Percentiles rank a stretch among this genome's conserved stretches.
phyloP scores from a whole-genome alignment of 2,113 vertebrate genomes.

The Microcebus griseorufus region DNA sequence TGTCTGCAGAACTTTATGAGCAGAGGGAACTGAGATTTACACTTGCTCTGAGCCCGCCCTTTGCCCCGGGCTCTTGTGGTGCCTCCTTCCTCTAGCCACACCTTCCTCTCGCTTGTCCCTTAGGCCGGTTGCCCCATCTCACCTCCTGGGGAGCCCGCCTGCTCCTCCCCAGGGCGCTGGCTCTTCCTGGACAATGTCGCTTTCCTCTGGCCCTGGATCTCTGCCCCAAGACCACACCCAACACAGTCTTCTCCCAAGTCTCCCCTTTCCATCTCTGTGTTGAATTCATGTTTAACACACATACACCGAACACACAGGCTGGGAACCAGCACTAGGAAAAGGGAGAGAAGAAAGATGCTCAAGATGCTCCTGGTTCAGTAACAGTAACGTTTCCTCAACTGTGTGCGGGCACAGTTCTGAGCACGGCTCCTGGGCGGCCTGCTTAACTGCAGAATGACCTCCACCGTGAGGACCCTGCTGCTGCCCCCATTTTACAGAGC shows the following conservation, averaged over 20 bases:
- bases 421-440: fast-evolving
- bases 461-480: not conserved
- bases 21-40: constrained; percentile 36
- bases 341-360: not conserved
- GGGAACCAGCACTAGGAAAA: not conserved
- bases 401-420: fast-evolving
- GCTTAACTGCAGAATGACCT: not conserved
- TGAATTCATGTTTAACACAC: not conserved
- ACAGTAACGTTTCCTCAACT: fast-evolving
- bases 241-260: not conserved
- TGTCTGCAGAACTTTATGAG: constrained; percentile 60
- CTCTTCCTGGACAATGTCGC: not conserved
- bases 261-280: not conserved
- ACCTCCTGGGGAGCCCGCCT: not conserved
- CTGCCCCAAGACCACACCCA: not conserved
- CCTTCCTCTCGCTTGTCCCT: not conserved
- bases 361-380: not conserved
- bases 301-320: fast-evolving
- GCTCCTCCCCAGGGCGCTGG: not conserved
- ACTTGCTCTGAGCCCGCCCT: not conserved
- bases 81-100: not conserved
- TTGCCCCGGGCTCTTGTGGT: not conserved
- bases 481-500: not conserved
- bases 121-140: not conserved
- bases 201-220: not conserved